phyloP scores from a whole-genome alignment of 1,140 invertebrate species.

The Aethina tumida region DNA sequence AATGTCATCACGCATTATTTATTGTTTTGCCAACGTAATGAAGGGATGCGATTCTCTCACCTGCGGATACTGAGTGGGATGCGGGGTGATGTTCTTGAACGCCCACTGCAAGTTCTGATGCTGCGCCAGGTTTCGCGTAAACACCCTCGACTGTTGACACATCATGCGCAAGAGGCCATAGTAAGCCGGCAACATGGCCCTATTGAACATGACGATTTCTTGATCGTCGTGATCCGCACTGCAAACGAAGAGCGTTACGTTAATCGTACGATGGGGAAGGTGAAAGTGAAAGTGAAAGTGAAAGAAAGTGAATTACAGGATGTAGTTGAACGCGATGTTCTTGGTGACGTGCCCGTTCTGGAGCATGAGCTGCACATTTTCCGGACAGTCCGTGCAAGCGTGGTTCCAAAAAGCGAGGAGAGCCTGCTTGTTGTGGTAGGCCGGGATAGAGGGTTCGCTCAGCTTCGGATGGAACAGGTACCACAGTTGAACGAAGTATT shows the following conservation, averaged over 20 bases:
- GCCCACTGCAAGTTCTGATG: conserved; percentile 96
- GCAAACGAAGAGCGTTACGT: conserved; percentile 20
- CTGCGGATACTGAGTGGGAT: conserved; percentile 82
- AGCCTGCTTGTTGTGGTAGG: conserved; percentile 92
- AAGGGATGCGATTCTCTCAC: too few relatives aligned
- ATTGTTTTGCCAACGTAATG: too few relatives aligned
- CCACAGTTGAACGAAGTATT: conserved; percentile 86
- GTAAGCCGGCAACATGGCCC: conserved; percentile 89
- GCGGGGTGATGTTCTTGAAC: conserved; percentile 90
- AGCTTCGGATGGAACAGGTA: conserved; percentile 88
- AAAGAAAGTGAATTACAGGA: conserved; percentile 64
- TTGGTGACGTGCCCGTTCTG: conserved; percentile 75
- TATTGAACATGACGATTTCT: conserved; percentile 87
- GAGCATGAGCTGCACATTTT: conserved; percentile 81
- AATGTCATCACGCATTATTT: conserved; percentile 5
- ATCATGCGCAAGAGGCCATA: conserved; percentile 83
- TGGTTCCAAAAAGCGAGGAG: conserved; percentile 88
- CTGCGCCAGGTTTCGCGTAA: conserved; percentile 74
- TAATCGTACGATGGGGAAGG: neutral
- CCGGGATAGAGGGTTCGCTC: conserved; percentile 88
- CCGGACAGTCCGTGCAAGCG: conserved; percentile 81
- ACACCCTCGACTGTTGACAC: conserved; percentile 74
- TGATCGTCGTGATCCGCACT: conserved; percentile 92
- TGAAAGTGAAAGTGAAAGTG: neutral
- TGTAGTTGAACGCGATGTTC: conserved; percentile 95